Conservation (phyloP, 1,140 invertebrate species). For the Aphelinus certus region DNA sequence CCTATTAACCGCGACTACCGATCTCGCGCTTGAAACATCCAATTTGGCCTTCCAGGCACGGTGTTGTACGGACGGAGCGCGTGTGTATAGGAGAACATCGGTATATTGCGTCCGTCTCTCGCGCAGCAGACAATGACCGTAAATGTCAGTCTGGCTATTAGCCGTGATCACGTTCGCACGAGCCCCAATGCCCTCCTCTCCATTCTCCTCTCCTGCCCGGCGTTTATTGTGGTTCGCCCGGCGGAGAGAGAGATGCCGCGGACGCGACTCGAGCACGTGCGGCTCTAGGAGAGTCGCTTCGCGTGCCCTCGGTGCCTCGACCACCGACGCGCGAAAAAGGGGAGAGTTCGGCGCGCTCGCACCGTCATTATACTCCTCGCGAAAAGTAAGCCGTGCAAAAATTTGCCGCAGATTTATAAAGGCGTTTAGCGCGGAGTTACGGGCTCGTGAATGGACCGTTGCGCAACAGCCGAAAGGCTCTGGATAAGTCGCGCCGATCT, state of each 20-base stretch:
- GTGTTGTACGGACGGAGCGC: no score
- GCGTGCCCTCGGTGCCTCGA: not conserved
- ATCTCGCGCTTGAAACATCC: slow-evolving; percentile 16
- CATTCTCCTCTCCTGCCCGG: slow-evolving; percentile 37
- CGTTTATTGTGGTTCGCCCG: slow-evolving; percentile 26
- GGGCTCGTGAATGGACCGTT: not conserved
- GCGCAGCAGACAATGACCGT: slow-evolving; percentile 57
- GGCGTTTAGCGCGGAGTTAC: not conserved
- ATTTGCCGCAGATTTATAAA: slow-evolving; percentile 12
- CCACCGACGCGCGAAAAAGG: not conserved
- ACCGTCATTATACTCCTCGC: no score
- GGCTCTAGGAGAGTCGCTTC: not conserved
- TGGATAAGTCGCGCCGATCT: slow-evolving; percentile 4
- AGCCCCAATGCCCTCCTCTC: slow-evolving; percentile 1
- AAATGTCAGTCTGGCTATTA: slow-evolving; percentile 66
- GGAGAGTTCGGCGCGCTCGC: not conserved
- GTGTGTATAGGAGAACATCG: slow-evolving; percentile 2
- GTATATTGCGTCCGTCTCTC: slow-evolving; percentile 19
- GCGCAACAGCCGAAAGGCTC: slow-evolving; percentile 17
- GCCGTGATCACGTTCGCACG: slow-evolving; percentile 59
- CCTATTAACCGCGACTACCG: not conserved
- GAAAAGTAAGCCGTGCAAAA: not conserved
- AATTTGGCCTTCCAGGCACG: slow-evolving; percentile 25
- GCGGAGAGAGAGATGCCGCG: no score
- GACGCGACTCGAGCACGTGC: not conserved